These are phyloP conservation scores for Conops quadrifasciatus DNA, from an alignment of 2,888 invertebrate species.

Conservation along the genomic window DNA sequence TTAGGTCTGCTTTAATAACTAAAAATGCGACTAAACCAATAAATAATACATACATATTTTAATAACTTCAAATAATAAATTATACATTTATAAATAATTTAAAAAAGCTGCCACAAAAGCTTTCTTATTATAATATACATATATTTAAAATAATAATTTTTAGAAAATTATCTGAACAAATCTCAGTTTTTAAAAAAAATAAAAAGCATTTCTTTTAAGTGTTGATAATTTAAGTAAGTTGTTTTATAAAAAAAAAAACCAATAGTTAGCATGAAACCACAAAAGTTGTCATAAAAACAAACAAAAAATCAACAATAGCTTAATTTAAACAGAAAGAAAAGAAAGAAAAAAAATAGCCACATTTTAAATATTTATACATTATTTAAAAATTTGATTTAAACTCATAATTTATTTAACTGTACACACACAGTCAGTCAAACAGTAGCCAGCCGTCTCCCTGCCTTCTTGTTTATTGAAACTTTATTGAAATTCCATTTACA, in stretches of 20 bases:
- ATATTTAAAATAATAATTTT: too few relatives aligned
- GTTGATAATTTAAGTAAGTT: conserved; percentile 21
- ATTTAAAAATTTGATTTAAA: not conserved
- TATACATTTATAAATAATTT: too few relatives aligned
- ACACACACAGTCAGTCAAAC: not conserved
- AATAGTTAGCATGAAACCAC: conserved; percentile 37
- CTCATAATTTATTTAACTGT: conserved; percentile 10
- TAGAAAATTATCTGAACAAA: too few relatives aligned
- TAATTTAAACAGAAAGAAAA: not conserved
- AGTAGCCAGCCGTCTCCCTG: too few relatives aligned
- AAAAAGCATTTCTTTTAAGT: conserved; percentile 28
- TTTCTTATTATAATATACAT: too few relatives aligned
- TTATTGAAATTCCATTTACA: too few relatives aligned
- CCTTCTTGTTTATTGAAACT: too few relatives aligned
- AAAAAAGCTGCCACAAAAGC: too few relatives aligned
- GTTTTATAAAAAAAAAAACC: conserved; percentile 38
- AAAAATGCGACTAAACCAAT: too few relatives aligned
- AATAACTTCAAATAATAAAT: too few relatives aligned
- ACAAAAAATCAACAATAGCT: conserved; percentile 18
- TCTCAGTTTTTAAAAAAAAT: conserved; percentile 11
- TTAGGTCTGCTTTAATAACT: too few relatives aligned
- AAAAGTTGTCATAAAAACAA: conserved; percentile 28
- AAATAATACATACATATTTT: too few relatives aligned
- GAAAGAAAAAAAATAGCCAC: not conserved
- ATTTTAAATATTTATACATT: not conserved